phyloP scores from a whole-genome alignment of 2,888 invertebrate genomes.

The Pomacea canaliculata region DNA sequence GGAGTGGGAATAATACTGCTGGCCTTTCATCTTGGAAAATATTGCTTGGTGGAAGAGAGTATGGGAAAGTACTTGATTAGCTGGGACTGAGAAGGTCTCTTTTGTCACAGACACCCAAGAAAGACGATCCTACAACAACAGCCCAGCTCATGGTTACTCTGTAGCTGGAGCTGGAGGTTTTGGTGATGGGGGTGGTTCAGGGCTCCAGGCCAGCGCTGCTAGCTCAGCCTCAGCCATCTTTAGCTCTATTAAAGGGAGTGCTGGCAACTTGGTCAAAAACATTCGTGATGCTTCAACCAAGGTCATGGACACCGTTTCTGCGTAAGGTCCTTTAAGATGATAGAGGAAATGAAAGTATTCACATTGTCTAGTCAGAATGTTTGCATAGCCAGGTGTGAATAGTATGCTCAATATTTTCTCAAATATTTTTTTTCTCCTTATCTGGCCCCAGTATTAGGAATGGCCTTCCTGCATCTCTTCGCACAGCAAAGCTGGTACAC shows the following conservation, averaged over 20 bases:
- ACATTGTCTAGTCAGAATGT: no score
- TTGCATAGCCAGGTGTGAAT: no score
- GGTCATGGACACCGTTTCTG: conserved; percentile 91
- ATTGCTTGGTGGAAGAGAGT: no score
- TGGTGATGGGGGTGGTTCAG: conserved; percentile 2
- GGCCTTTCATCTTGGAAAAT: no score
- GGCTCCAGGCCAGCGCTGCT: conserved; percentile 17
- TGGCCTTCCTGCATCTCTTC: not conserved
- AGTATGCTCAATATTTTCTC: no score
- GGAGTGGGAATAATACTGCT: no score
- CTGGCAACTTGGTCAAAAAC: conserved; percentile 92
- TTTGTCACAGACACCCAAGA: conserved; percentile 30
- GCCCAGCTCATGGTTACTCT: conserved; percentile 21
- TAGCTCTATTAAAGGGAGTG: conserved; percentile 89
- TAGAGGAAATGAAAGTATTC: no score
- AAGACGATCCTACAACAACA: conserved; percentile 25
- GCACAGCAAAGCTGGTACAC: no score
- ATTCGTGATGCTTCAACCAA: conserved; percentile 95
- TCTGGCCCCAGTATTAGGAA: no score
- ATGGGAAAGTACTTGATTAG: no score
- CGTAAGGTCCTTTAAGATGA: conserved; percentile 51
- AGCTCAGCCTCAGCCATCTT: conserved; percentile 72
- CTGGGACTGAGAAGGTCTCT: no score
- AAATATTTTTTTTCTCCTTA: no score
- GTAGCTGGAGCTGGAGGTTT: conserved; percentile 8